phyloP scores from a whole-genome alignment of 2,797 vertebrate species.

The Adelosebastes latens region DNA sequence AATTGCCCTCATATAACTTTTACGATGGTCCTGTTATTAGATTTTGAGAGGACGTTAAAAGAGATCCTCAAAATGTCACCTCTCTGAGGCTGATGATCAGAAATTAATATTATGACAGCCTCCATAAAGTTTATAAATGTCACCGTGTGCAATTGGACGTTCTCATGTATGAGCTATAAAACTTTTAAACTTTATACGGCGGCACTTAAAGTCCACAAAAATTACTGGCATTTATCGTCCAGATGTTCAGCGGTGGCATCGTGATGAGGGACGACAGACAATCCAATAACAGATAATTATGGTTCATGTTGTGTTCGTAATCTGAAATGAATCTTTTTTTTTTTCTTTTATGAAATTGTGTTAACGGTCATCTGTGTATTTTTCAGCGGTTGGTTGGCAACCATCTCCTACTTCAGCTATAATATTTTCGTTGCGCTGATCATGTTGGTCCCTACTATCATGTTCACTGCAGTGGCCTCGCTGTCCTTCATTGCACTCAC shows the following conservation, averaged over 20 bases:
- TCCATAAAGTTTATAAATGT: constrained; percentile 75
- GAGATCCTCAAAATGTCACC: constrained; percentile 69
- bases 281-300: constrained; percentile 14
- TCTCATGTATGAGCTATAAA: constrained; percentile 50
- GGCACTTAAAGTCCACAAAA: constrained; percentile 38
- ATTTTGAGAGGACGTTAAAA: constrained; percentile 70
- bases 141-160: constrained; percentile 57
- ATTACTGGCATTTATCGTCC: constrained; percentile 51
- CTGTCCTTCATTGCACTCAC: constrained; percentile 94
- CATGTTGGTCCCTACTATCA: constrained; percentile 94
- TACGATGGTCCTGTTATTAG: constrained; percentile 64
- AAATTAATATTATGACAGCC: constrained; percentile 71
- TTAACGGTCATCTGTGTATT: constrained; percentile 28
- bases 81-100: constrained; percentile 66
- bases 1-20: constrained; percentile 65
- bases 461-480: constrained; percentile 92
- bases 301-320: not conserved
- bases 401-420: constrained; percentile 93
- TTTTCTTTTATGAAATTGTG: not conserved
- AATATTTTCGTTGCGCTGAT: constrained; percentile 91
- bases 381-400: constrained; percentile 93
- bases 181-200: constrained; percentile 45
- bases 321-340: not conserved
- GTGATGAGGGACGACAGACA: constrained; percentile 1
- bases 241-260: constrained; percentile 47